Conservation (phyloP, 2,888 invertebrate genomes). For the Drosophila fungiperda region DNA sequence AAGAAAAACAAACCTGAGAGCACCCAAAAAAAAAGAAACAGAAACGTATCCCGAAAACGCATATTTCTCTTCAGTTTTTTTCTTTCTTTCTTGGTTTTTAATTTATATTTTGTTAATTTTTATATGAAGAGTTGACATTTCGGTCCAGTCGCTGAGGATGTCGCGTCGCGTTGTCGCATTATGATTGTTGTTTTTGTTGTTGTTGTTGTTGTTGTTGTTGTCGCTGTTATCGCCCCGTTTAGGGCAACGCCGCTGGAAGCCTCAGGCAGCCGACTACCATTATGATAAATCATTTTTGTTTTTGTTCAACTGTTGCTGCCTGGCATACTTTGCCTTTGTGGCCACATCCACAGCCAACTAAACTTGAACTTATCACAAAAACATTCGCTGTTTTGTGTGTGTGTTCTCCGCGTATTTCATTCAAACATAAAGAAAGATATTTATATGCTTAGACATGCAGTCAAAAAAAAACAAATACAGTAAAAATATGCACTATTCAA, state of each 20-base stretch:
- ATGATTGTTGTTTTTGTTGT: constrained; percentile 23
- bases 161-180: constrained; percentile 51
- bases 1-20: constrained; percentile 7
- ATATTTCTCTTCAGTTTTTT: constrained; percentile 70
- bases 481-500: background rate
- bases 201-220: constrained; percentile 57
- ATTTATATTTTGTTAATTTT: constrained; percentile 82
- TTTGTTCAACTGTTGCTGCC: constrained; percentile 43
- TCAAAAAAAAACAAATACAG: background rate
- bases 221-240: constrained; percentile 65
- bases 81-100: constrained; percentile 65
- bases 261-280: constrained; percentile 64
- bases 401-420: constrained; percentile 30
- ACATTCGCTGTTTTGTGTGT: constrained; percentile 33
- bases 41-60: constrained; percentile 44
- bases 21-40: constrained; percentile 27
- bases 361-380: constrained; percentile 49
- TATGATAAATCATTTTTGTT: constrained; percentile 79
- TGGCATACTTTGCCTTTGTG: constrained; percentile 28
- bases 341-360: constrained; percentile 39
- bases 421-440: background rate
- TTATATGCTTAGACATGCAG: background rate
- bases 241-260: constrained; percentile 72
- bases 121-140: constrained; percentile 82
- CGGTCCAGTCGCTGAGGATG: constrained; percentile 46